Conservation (phyloP, 2,113 vertebrate species). For the Dromaius novaehollandiae region DNA sequence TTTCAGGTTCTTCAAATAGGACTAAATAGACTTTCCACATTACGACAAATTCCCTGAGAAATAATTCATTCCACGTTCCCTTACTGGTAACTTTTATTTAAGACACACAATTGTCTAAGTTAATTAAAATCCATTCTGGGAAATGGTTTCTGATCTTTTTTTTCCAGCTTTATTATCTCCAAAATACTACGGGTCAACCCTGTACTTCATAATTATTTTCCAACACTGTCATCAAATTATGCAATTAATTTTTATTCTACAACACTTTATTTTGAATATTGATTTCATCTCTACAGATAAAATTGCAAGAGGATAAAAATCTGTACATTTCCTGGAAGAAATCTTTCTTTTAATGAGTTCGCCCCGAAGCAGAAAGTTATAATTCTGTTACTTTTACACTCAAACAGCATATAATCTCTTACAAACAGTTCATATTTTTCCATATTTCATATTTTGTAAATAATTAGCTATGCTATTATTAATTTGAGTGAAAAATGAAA, state of each 20-base stretch:
- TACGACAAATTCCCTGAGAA: neutral
- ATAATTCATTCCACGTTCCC: neutral
- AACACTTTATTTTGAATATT: neutral
- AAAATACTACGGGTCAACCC: slow-evolving; percentile 4
- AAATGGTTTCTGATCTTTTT: neutral
- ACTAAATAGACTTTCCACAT: neutral
- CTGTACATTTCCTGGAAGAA: neutral
- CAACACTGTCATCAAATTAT: neutral
- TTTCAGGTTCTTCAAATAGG: neutral
- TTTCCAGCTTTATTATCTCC: neutral
- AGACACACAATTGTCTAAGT: neutral
- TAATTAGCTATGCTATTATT: neutral
- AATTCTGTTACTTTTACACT: neutral
- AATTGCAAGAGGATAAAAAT: neutral
- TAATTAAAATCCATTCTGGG: neutral
- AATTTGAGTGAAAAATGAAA: neutral
- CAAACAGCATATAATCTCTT: neutral
- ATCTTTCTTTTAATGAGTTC: neutral
- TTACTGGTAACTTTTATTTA: neutral
- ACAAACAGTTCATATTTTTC: neutral
- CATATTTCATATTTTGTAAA: neutral
- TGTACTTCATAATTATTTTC: neutral
- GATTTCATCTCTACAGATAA: neutral
- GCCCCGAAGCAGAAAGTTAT: neutral
- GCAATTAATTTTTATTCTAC: neutral